Percentiles rank a stretch among this genome's conserved stretches.
These are phyloP conservation scores for Sebastes flavidus DNA, from an alignment of 2,797 vertebrate species.

Conservation along the genomic window DNA sequence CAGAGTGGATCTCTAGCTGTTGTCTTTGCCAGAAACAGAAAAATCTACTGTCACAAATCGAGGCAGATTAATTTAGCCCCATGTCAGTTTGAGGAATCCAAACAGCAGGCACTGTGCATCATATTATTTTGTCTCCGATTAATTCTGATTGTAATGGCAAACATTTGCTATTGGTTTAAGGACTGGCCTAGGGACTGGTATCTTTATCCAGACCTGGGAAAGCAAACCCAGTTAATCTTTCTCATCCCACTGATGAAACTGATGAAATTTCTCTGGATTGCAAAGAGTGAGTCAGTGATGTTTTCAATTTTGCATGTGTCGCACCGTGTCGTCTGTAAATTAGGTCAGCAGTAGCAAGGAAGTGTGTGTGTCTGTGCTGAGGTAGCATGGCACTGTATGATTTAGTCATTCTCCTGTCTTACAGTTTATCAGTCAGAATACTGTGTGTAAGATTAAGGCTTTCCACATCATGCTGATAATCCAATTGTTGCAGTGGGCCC, in stretches of 20 bases:
- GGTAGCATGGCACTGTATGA: not conserved
- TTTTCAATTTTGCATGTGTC: slow-evolving; percentile 23
- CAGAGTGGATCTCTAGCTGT: not conserved
- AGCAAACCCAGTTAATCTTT: slow-evolving; percentile 18
- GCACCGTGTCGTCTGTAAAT: slow-evolving; percentile 32
- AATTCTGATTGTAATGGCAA: not conserved
- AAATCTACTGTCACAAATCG: not conserved
- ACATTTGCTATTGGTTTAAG: slow-evolving; percentile 17
- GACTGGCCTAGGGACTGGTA: too few relatives aligned
- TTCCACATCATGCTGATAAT: slow-evolving; percentile 6
- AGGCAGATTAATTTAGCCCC: not conserved
- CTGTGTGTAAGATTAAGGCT: not conserved
- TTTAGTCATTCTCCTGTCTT: not conserved
- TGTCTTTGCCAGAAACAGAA: slow-evolving; percentile 14
- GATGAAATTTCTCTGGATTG: slow-evolving; percentile 25
- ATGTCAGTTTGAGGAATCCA: not conserved
- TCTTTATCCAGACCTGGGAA: not conserved
- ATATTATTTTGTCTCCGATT: not conserved
- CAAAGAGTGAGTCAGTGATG: not conserved
- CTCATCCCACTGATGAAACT: slow-evolving; percentile 2
- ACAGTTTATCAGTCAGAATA: not conserved
- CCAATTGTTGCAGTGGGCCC: not conserved
- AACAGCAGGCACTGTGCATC: not conserved
- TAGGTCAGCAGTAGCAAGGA: slow-evolving; percentile 11
- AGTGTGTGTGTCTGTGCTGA: not conserved